Percentiles rank a stretch among this genome's conserved stretches.
These are phyloP conservation scores for Pyrgus malvae DNA, from an alignment of 2,888 invertebrate genomes.

Conservation along the genomic window DNA sequence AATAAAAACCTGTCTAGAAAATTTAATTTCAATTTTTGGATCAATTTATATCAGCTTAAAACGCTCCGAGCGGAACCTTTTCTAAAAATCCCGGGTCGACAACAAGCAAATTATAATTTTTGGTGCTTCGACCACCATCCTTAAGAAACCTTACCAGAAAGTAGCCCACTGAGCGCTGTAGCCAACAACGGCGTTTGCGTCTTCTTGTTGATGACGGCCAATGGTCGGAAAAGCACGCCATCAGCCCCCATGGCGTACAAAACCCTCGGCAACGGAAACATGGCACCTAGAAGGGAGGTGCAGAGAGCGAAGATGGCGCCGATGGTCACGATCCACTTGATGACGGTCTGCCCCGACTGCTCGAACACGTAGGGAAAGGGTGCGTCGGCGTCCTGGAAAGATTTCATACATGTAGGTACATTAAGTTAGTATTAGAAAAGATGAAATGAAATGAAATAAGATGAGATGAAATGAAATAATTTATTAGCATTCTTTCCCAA, in stretches of 20 bases:
- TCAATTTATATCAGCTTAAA: no score
- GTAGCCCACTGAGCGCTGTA: conserved; percentile 87
- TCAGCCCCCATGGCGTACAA: conserved; percentile 96
- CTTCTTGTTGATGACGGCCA: conserved; percentile 85
- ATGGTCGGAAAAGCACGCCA: conserved; percentile 89
- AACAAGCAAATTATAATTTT: no score
- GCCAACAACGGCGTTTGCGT: conserved; percentile 92
- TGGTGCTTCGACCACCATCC: no score
- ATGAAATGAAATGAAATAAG: no score
- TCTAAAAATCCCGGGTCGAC: no score
- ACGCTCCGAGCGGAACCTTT: no score
- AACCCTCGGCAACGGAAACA: conserved; percentile 94
- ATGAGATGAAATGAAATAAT: no score
- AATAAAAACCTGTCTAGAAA: no score
- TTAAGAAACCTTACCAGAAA: conserved; percentile 88
- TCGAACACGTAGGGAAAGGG: conserved; percentile 94
- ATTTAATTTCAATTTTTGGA: no score
- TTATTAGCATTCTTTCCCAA: no score
- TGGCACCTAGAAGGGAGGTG: conserved; percentile 92
- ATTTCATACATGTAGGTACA: no score
- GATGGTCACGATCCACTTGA: conserved; percentile 94
- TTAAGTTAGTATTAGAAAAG: no score
- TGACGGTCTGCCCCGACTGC: conserved; percentile 86
- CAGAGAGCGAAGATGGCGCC: conserved; percentile 96
- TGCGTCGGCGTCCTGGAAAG: conserved; percentile 87